phyloP scores from a whole-genome alignment of 1,140 invertebrate species.

The Acromyrmex heyeri region DNA sequence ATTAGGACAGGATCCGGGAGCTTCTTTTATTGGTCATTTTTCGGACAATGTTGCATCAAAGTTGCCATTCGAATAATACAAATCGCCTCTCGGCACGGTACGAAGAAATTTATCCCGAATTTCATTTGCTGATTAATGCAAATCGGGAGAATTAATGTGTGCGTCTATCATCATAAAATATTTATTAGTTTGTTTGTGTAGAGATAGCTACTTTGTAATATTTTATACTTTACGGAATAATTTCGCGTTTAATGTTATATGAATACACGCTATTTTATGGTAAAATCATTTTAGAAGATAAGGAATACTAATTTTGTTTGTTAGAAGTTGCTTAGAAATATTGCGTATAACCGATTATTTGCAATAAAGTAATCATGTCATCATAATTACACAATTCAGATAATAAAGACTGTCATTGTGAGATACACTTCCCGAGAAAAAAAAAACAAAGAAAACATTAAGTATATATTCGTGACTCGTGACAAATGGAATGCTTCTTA shows the following conservation, averaged over 20 bases:
- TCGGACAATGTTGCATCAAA: slow-evolving; percentile 65
- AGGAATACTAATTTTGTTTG: background rate
- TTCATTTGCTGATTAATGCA: slow-evolving; percentile 34
- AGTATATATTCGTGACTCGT: background rate
- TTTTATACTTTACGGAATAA: slow-evolving; percentile 7
- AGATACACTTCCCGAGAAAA: background rate
- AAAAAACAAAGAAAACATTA: slow-evolving; percentile 30
- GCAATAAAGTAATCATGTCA: background rate
- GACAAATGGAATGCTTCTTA: slow-evolving; percentile 27
- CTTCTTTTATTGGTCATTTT: slow-evolving; percentile 52
- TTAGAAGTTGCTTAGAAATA: slow-evolving; percentile 1
- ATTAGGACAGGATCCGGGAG: slow-evolving; percentile 38
- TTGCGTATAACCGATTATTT: background rate
- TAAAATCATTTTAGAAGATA: background rate
- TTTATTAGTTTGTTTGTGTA: slow-evolving; percentile 27
- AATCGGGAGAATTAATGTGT: slow-evolving; percentile 26
- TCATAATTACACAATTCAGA: slow-evolving; percentile 10
- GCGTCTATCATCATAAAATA: slow-evolving; percentile 23
- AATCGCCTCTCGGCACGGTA: background rate
- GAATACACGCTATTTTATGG: background rate
- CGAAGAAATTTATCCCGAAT: slow-evolving; percentile 25
- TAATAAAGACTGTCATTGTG: slow-evolving; percentile 16
- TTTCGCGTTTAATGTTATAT: background rate
- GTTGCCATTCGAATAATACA: background rate
- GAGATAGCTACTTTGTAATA: slow-evolving; percentile 17